Conservation (phyloP, 2,797 vertebrate genomes). For the Schizothorax lantsangensis region DNA sequence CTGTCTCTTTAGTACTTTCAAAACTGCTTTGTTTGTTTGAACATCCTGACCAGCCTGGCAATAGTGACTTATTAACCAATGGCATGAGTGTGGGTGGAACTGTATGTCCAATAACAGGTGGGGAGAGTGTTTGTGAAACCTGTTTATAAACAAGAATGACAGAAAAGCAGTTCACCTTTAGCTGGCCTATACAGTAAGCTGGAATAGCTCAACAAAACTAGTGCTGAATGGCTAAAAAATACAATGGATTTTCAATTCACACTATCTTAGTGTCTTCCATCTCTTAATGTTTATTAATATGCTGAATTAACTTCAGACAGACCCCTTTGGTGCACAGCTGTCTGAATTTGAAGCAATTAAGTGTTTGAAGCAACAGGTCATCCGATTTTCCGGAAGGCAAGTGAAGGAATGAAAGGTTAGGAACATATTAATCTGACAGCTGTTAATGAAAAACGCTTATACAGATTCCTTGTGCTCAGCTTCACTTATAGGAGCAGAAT, state of each 20-base stretch:
- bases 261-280: not conserved
- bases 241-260: not conserved
- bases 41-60: not conserved
- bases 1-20: not conserved
- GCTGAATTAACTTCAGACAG: constrained; percentile 14
- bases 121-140: not conserved
- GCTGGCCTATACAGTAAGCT: no score
- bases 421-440: constrained; percentile 32
- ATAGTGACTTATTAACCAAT: constrained; percentile 20
- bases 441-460: constrained; percentile 3
- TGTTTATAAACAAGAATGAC: not conserved
- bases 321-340: constrained; percentile 8
- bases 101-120: not conserved
- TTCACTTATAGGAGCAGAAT: not conserved
- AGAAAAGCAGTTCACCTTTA: not conserved
- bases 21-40: constrained; percentile 2
- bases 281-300: constrained; percentile 13
- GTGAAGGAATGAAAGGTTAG: constrained; percentile 1
- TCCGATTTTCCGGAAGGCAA: not conserved
- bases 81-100: not conserved
- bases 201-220: not conserved
- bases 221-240: not conserved
- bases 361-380: constrained; percentile 15
- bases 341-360: constrained; percentile 15
- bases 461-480: constrained; percentile 1